These are phyloP conservation scores for Lasiurus borealis DNA, from an alignment of 2,113 vertebrate genomes.

Conservation along the genomic window DNA sequence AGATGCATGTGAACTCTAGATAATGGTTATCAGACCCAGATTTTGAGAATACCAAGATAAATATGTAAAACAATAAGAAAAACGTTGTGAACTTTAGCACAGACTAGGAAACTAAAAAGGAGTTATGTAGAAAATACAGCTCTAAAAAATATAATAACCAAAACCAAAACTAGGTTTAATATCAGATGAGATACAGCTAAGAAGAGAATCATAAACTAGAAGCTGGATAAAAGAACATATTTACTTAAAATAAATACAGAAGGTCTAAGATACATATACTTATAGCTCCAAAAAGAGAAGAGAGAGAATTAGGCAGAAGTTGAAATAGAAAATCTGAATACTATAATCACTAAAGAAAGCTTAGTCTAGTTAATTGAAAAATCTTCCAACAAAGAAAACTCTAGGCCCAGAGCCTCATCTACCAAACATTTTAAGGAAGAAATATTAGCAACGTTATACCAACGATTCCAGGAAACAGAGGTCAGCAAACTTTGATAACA, in stretches of 20 bases:
- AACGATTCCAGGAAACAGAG: slow-evolving; percentile 16
- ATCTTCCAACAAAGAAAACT: background rate
- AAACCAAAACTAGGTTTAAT: background rate
- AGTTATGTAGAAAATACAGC: slow-evolving; percentile 24
- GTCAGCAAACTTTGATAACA: background rate
- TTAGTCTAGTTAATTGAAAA: background rate
- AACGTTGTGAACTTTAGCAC: background rate
- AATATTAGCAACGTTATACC: background rate
- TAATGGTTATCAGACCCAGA: background rate
- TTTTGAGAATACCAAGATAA: slow-evolving; percentile 38
- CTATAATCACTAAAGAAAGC: background rate
- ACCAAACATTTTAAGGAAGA: slow-evolving; percentile 25
- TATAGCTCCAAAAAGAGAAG: slow-evolving; percentile 1
- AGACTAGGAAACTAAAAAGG: background rate
- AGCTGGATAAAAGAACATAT: background rate
- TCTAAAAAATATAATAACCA: slow-evolving; percentile 32
- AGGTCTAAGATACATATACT: background rate
- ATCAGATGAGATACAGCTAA: slow-evolving; percentile 28
- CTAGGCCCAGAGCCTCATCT: background rate
- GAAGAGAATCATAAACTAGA: slow-evolving; percentile 36
- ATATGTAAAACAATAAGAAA: background rate
- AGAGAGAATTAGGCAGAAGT: background rate
- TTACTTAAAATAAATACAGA: background rate
- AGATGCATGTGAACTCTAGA: background rate
- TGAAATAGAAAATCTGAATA: slow-evolving; percentile 14